phyloP scores from a whole-genome alignment of 2,113 vertebrate species.

The Gasterosteus nipponicus region DNA sequence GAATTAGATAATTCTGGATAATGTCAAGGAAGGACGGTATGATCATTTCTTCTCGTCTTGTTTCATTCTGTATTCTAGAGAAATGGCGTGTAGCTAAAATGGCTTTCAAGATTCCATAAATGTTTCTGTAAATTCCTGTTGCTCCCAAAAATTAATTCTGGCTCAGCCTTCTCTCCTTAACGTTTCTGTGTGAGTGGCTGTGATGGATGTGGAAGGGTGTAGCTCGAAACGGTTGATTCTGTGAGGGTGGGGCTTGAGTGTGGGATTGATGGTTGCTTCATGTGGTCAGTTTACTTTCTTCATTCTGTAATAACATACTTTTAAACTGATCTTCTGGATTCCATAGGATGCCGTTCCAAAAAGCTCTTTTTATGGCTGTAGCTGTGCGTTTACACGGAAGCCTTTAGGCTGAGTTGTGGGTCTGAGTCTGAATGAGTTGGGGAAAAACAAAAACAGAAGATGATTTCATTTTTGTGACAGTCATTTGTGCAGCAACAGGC shows the following conservation, averaged over 20 bases:
- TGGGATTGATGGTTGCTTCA: neutral
- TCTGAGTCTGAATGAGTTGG: too few relatives aligned
- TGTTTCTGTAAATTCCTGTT: neutral
- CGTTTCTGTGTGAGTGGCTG: neutral
- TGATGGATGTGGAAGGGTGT: neutral
- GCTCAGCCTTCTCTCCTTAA: neutral
- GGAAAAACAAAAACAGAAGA: too few relatives aligned
- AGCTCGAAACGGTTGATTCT: neutral
- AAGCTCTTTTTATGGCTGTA: too few relatives aligned
- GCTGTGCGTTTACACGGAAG: too few relatives aligned
- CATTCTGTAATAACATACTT: neutral
- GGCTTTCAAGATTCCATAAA: neutral
- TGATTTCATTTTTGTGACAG: too few relatives aligned
- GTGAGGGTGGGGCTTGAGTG: neutral
- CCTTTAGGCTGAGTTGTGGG: too few relatives aligned
- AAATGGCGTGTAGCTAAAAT: neutral
- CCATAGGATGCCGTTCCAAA: neutral
- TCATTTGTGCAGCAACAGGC: too few relatives aligned
- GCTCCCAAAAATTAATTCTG: neutral
- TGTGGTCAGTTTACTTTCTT: neutral
- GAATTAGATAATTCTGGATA: neutral
- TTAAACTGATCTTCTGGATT: neutral
- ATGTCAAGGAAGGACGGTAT: neutral
- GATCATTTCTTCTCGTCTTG: neutral
- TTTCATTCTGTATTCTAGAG: neutral